phyloP scores from a whole-genome alignment of 1,140 invertebrate species.

The Calycopis cecrops region DNA sequence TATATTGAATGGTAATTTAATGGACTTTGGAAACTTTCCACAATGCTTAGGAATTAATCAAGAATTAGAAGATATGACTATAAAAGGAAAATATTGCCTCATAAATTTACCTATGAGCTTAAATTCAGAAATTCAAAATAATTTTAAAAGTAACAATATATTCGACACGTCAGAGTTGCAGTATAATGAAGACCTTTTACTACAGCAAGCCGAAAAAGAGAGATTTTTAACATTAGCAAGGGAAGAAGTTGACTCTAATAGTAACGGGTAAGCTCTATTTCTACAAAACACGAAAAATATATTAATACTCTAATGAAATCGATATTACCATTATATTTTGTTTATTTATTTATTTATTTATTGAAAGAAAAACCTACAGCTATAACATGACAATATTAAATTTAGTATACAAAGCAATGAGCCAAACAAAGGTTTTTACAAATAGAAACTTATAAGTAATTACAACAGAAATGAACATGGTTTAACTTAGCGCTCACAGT shows the following conservation, averaged over 20 bases:
- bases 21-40: conserved; percentile 40
- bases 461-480: too few relatives aligned
- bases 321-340: too few relatives aligned
- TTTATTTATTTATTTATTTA: too few relatives aligned
- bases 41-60: conserved; percentile 41
- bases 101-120: conserved; percentile 23
- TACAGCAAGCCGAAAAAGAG: background rate
- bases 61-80: conserved; percentile 18
- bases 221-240: background rate
- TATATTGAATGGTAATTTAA: conserved; percentile 33
- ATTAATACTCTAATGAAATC: too few relatives aligned
- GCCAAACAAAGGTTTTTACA: too few relatives aligned
- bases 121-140: conserved; percentile 9
- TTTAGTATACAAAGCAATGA: too few relatives aligned
- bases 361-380: too few relatives aligned
- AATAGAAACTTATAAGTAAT: too few relatives aligned
- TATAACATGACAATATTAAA: too few relatives aligned
- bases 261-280: conserved; percentile 1
- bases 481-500: too few relatives aligned
- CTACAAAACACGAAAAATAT: too few relatives aligned
- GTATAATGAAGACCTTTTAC: background rate
- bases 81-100: conserved; percentile 47
- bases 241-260: background rate
- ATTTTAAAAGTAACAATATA: background rate
- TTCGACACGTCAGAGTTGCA: background rate